Conservation (phyloP, 1,140 invertebrate genomes). For the Lineus longissimus region DNA sequence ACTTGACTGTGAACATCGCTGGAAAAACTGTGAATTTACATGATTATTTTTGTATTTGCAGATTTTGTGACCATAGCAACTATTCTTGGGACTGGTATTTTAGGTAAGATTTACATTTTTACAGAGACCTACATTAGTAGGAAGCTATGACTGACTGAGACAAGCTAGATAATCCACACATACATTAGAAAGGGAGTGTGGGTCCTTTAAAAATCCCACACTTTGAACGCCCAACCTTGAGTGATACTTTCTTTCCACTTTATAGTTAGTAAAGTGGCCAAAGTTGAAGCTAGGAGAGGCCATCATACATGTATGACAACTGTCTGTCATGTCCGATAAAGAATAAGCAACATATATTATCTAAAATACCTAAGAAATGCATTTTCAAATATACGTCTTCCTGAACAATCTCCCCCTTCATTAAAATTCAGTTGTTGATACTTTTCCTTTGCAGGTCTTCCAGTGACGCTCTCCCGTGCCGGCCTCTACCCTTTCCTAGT, state of each 20-base stretch:
- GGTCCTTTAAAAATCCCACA: no score
- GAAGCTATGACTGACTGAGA: neutral
- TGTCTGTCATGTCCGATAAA: neutral
- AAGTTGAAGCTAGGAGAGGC: no score
- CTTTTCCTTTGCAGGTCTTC: slow-evolving; percentile 32
- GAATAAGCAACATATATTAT: neutral
- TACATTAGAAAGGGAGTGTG: no score
- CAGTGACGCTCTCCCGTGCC: slow-evolving; percentile 34
- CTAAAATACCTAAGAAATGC: neutral
- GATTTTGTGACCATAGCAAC: slow-evolving; percentile 20
- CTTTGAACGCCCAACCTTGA: no score
- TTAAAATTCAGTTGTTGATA: neutral
- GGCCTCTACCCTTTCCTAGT: slow-evolving; percentile 44
- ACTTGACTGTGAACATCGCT: no score
- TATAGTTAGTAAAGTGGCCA: no score
- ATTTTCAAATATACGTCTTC: neutral
- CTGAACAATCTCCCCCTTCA: neutral
- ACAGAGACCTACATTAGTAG: neutral
- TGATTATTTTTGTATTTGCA: no score
- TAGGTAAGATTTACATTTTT: slow-evolving; percentile 7
- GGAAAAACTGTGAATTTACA: no score
- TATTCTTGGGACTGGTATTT: slow-evolving; percentile 17
- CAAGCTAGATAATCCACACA: no score
- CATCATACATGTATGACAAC: no score
- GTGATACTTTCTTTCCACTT: no score